These are phyloP conservation scores for Drosophila lacteicornis DNA, from an alignment of 1,140 invertebrate species.

Conservation along the genomic window DNA sequence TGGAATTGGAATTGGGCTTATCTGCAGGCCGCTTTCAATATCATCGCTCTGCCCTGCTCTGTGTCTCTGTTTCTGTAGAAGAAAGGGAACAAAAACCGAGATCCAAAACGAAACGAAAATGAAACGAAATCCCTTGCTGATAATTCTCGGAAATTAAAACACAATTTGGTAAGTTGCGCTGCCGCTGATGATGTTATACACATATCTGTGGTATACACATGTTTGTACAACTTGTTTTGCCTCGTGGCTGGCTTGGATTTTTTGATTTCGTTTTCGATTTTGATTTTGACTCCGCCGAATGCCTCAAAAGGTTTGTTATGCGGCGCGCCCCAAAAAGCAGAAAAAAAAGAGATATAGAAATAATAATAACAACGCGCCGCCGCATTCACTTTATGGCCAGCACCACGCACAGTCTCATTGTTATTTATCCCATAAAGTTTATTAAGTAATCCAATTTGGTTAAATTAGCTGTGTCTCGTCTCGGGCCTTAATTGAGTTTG, in stretches of 20 bases:
- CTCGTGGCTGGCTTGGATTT: constrained; percentile 58
- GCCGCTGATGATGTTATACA: constrained; percentile 60
- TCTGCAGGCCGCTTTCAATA: constrained; percentile 55
- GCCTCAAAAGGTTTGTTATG: constrained; percentile 77
- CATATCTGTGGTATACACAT: constrained; percentile 46
- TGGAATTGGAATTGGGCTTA: constrained; percentile 52
- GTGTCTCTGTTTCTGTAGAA: constrained; percentile 75
- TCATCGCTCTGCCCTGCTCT: constrained; percentile 22
- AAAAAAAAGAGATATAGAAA: constrained; percentile 42
- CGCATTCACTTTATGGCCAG: constrained; percentile 71
- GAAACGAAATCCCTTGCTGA: constrained; percentile 44
- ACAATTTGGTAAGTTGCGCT: constrained; percentile 63
- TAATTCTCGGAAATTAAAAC: constrained; percentile 81
- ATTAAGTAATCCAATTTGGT: constrained; percentile 85
- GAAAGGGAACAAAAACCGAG: constrained; percentile 37
- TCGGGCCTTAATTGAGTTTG: constrained; percentile 74
- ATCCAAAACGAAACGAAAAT: constrained; percentile 34
- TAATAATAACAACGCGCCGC: constrained; percentile 56
- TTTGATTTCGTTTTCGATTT: constrained; percentile 51
- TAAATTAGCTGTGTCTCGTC: constrained; percentile 76
- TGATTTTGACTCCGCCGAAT: constrained; percentile 49
- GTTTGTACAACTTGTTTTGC: constrained; percentile 75
- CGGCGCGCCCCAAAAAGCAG: constrained; percentile 71
- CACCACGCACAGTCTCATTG: constrained; percentile 62
- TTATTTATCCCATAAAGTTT: constrained; percentile 84